A percentile compares a stretch with the other conserved stretches of the same genome.
phyloP scores from a whole-genome alignment of 64 coral and sea anemone species.

The Montipora capricornis region DNA sequence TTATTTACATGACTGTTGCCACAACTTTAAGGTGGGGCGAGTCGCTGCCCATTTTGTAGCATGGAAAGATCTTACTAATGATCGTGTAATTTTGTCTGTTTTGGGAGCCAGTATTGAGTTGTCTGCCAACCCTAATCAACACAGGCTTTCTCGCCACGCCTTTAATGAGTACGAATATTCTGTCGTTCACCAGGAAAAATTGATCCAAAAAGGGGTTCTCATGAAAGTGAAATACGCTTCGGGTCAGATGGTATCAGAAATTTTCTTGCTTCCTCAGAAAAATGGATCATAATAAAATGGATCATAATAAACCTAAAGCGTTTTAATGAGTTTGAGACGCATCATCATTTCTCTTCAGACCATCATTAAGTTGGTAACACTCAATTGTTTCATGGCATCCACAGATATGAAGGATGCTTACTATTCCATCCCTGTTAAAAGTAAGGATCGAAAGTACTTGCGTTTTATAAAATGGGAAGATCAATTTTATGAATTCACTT shows the following conservation, averaged over 20 bases:
- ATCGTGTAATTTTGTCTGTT: too few species aligned
- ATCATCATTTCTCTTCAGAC: conserved; percentile 25
- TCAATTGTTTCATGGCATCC: conserved; percentile 7
- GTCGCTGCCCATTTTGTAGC: too few species aligned
- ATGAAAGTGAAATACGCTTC: conserved; percentile 12
- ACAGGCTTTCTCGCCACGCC: too few species aligned
- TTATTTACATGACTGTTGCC: not conserved
- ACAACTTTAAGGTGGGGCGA: too few species aligned
- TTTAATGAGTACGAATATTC: too few species aligned
- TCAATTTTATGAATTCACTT: not conserved
- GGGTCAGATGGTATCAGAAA: conserved; percentile 34
- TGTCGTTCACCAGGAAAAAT: too few species aligned
- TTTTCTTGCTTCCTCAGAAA: conserved; percentile 34
- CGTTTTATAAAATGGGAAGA: conserved; percentile 5
- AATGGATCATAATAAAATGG: too few species aligned
- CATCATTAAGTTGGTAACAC: conserved; percentile 19
- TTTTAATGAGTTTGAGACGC: conserved; percentile 29
- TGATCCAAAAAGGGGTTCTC: not conserved
- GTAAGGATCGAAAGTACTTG: conserved; percentile 3
- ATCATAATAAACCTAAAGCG: too few species aligned
- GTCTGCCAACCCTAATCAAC: too few species aligned
- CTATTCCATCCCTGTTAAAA: conserved; percentile 19
- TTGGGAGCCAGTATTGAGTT: too few species aligned
- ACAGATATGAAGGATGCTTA: not conserved
- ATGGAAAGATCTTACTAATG: too few species aligned